Percentiles rank a stretch among this genome's conserved stretches.
Conservation (phyloP, 2,888 invertebrate species). For the Drosophila mulleri region DNA sequence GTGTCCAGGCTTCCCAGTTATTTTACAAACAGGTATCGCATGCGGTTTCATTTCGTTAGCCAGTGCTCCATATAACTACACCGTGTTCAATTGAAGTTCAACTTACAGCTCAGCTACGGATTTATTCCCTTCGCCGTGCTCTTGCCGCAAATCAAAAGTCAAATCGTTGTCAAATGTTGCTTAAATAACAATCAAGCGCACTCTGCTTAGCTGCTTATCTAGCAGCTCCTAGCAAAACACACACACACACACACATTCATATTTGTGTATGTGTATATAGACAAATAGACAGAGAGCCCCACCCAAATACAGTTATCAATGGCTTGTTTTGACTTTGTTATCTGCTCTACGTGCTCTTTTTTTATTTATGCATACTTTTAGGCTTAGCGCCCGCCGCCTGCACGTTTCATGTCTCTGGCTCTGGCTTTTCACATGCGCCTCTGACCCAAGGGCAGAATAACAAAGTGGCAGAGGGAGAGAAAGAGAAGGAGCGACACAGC, state of each 20-base stretch:
- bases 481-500: not conserved
- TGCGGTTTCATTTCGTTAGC: slow-evolving; percentile 22
- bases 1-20: slow-evolving; percentile 26
- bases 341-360: slow-evolving; percentile 72
- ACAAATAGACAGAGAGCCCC: not conserved
- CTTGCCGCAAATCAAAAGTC: not conserved
- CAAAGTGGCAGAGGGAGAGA: slow-evolving; percentile 2
- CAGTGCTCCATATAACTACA: not conserved
- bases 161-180: slow-evolving; percentile 46
- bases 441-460: slow-evolving; percentile 28
- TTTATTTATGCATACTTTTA: slow-evolving; percentile 75
- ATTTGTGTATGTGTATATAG: too few relatives aligned
- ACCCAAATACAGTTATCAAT: slow-evolving; percentile 58
- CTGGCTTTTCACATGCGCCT: slow-evolving; percentile 30
- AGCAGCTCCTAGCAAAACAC: not conserved
- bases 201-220: slow-evolving; percentile 21
- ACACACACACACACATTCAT: not conserved
- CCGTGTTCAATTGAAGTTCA: not conserved
- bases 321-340: slow-evolving; percentile 61
- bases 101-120: not conserved
- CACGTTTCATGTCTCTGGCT: slow-evolving; percentile 64
- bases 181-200: slow-evolving; percentile 53
- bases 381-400: slow-evolving; percentile 55
- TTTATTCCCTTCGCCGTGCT: not conserved
- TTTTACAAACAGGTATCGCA: slow-evolving; percentile 31